Evolutionary conservation across 2,797 vertebrate genomes (phyloP).

Genomic region (Cryptoprocta ferox): DNA sequence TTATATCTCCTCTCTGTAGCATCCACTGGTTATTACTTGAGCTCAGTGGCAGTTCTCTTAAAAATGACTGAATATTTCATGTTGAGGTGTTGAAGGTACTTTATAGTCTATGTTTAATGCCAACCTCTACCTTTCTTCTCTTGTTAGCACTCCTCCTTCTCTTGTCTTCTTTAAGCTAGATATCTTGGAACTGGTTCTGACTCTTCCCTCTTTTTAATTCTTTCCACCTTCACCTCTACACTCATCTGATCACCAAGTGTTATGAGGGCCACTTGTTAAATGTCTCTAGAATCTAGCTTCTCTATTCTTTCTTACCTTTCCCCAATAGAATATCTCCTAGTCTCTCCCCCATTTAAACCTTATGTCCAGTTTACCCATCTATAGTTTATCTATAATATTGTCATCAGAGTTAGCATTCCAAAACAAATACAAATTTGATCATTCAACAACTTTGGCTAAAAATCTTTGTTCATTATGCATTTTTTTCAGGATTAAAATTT

Average conservation of each 20-base stretch:
- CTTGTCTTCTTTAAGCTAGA: background rate
- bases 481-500: background rate
- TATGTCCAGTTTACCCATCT: background rate
- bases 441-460: background rate
- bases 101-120: background rate
- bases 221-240: background rate
- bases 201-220: background rate
- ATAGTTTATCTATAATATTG: background rate
- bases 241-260: background rate
- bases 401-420: background rate
- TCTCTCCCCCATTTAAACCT: background rate
- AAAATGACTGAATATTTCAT: background rate
- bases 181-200: background rate
- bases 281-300: constrained; percentile 1
- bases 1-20: background rate
- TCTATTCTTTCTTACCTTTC: background rate
- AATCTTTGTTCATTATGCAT: background rate
- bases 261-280: background rate
- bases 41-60: background rate
- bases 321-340: background rate
- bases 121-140: background rate
- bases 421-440: background rate
- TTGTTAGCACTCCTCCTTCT: background rate
- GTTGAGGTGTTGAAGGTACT: background rate
- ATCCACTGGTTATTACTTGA: background rate